Percentiles rank a stretch among this genome's conserved stretches.
Evolutionary conservation across 2,888 invertebrate genomes (phyloP).

Genomic region (Ichneumoninae sp.): DNA sequence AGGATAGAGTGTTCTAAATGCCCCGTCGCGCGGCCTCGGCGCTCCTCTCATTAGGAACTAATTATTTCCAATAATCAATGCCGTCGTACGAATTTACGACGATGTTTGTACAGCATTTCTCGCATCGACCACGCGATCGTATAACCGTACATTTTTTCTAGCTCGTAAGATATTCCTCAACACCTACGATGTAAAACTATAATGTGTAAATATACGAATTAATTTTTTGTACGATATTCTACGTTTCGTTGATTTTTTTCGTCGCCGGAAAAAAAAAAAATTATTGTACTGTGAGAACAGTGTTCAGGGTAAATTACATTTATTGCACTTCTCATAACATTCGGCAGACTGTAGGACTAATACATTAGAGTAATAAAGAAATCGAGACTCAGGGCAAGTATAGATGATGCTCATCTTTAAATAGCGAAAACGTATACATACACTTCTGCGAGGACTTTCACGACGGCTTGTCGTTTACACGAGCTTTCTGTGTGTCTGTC

Average conservation of each 20-base stretch:
- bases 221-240: slow-evolving; percentile 24
- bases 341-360: slow-evolving; percentile 41
- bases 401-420: slow-evolving; percentile 36
- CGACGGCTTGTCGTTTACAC: neutral
- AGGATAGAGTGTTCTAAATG: slow-evolving; percentile 92
- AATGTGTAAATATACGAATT: slow-evolving; percentile 36
- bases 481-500: neutral
- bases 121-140: neutral
- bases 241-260: neutral
- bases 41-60: neutral
- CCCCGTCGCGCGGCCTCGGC: neutral
- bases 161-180: slow-evolving; percentile 9
- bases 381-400: slow-evolving; percentile 27
- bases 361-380: slow-evolving; percentile 38
- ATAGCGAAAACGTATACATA: slow-evolving; percentile 17
- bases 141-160: slow-evolving; percentile 4
- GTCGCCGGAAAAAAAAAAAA: neutral
- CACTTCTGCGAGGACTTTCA: slow-evolving; percentile 1
- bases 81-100: neutral
- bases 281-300: neutral
- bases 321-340: slow-evolving; percentile 60
- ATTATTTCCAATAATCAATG: neutral
- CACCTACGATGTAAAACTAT: slow-evolving; percentile 36
- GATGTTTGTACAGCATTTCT: slow-evolving; percentile 7
- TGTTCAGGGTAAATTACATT: slow-evolving; percentile 49